phyloP scores from a whole-genome alignment of 1,140 invertebrate species.

The Apis laboriosa region DNA sequence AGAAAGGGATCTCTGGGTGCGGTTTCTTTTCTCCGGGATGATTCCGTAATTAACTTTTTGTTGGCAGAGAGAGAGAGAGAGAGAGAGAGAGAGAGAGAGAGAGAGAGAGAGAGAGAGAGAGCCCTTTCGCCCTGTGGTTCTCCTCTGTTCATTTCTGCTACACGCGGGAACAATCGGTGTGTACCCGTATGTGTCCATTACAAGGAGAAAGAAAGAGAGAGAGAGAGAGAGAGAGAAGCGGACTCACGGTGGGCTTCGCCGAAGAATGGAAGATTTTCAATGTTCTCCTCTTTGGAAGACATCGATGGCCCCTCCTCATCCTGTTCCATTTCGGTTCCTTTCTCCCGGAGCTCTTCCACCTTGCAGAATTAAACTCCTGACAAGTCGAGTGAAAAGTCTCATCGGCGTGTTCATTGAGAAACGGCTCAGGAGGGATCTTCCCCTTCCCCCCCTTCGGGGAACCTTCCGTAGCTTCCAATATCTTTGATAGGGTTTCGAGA shows the following conservation, averaged over 20 bases:
- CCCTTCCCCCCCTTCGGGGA: not conserved
- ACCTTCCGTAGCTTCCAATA: constrained; percentile 36
- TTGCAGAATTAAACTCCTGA: constrained; percentile 68
- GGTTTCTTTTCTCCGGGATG: constrained; percentile 68
- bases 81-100: not conserved
- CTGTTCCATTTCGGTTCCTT: not conserved
- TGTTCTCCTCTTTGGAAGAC: not conserved
- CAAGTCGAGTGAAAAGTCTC: constrained; percentile 72
- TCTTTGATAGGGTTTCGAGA: constrained; percentile 67
- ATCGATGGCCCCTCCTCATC: not conserved
- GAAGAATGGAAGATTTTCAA: constrained; percentile 40
- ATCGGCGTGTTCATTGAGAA: constrained; percentile 66
- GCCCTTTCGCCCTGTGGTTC: constrained; percentile 32
- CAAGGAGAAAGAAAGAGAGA: not conserved
- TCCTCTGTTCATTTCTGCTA: constrained; percentile 43
- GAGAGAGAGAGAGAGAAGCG: not conserved
- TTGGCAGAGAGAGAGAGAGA: constrained; percentile 6
- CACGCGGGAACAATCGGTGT: not conserved
- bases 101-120: not conserved
- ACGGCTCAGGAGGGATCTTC: constrained; percentile 29
- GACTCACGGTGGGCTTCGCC: not conserved
- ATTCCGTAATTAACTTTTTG: constrained; percentile 77
- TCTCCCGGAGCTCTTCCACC: constrained; percentile 11
- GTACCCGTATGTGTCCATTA: constrained; percentile 44
- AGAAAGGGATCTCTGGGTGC: constrained; percentile 44